Evolutionary conservation across 2,113 vertebrate genomes (phyloP).

Genomic region (Campylomormyrus tamandua): DNA sequence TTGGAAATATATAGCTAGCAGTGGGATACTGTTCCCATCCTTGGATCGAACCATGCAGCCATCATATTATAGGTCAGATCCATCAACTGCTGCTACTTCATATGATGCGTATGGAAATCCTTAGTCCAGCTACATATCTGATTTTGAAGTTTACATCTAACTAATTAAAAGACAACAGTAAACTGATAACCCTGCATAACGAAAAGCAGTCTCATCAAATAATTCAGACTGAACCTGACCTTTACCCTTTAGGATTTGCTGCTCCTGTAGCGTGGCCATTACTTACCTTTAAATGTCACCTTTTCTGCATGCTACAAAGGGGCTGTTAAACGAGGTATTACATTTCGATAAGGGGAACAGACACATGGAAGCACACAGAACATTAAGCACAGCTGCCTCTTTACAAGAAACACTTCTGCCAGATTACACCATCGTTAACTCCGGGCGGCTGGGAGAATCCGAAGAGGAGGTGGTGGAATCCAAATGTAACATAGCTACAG

Average conservation of each 20-base stretch:
- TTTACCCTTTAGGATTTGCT: neutral
- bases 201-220: neutral
- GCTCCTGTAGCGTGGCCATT: neutral
- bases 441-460: neutral
- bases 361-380: neutral
- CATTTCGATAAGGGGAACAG: conserved; percentile 25
- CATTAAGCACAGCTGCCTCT: neutral
- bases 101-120: neutral
- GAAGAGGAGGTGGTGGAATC: neutral
- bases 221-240: neutral
- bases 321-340: conserved; percentile 32
- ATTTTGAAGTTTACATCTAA: neutral
- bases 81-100: neutral
- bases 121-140: neutral
- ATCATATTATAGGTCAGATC: neutral
- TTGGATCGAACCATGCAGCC: neutral
- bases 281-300: conserved; percentile 47
- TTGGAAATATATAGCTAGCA: neutral
- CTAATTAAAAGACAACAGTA: neutral
- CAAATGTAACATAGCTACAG: neutral
- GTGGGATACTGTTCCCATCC: neutral
- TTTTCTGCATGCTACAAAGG: conserved; percentile 24
- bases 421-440: neutral
- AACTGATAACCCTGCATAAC: neutral
- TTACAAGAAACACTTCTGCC: neutral